Conservation (phyloP, 1,140 invertebrate species). For the Ectropis grisescens region DNA sequence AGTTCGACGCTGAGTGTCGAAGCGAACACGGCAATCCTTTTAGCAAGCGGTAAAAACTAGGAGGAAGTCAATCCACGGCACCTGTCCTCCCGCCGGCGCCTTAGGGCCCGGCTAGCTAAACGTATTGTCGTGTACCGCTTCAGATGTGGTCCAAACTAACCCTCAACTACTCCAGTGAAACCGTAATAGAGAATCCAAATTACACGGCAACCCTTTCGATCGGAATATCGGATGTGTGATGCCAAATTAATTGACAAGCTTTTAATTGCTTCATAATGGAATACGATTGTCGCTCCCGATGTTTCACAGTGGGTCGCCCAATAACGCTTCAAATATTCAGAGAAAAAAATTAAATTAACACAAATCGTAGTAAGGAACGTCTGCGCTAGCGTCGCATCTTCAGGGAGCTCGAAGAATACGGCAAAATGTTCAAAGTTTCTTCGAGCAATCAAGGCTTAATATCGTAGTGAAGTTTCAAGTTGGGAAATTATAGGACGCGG, state of each 20-base stretch:
- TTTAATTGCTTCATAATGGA: conserved; percentile 13
- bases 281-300: conserved; percentile 7
- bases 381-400: conserved; percentile 44
- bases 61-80: conserved; percentile 31
- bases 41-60: conserved; percentile 46
- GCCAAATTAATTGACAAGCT: conserved; percentile 22
- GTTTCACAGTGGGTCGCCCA: not conserved
- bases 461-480: conserved; percentile 66
- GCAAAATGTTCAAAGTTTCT: conserved; percentile 68
- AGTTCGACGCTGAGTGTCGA: conserved; percentile 29
- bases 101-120: conserved; percentile 40
- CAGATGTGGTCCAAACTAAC: conserved; percentile 38
- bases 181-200: conserved; percentile 43
- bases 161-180: conserved; percentile 61
- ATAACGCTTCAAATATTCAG: conserved; percentile 5
- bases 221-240: conserved; percentile 24
- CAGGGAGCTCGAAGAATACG: conserved; percentile 66
- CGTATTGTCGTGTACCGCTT: conserved; percentile 53
- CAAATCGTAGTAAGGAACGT: conserved; percentile 59
- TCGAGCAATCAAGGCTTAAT: conserved; percentile 69
- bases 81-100: conserved; percentile 23
- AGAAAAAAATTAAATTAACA: conserved; percentile 43
- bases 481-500: conserved; percentile 65
- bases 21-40: conserved; percentile 59
- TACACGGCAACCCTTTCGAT: conserved; percentile 55